phyloP scores from a whole-genome alignment of 2,888 invertebrate genomes.

The Nowickia ferox region DNA sequence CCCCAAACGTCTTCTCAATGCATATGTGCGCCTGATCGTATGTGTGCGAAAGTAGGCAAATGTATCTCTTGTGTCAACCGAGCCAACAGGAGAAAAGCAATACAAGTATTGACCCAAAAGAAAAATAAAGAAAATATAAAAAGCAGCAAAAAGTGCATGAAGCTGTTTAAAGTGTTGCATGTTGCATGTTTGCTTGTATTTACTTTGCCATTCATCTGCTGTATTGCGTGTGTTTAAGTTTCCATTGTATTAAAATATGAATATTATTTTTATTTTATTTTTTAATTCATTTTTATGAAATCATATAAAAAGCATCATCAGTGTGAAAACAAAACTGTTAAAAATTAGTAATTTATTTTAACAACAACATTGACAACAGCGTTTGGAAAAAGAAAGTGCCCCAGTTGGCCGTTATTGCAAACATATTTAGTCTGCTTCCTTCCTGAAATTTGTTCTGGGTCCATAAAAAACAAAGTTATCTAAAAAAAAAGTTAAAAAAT shows the following conservation, averaged over 20 bases:
- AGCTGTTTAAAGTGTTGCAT: slow-evolving; percentile 29
- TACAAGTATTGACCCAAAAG: slow-evolving; percentile 9
- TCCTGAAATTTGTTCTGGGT: neutral
- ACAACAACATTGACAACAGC: slow-evolving; percentile 12
- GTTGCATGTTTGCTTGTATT: neutral
- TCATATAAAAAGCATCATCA: slow-evolving; percentile 35
- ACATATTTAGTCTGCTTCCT: neutral
- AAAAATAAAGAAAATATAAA: neutral
- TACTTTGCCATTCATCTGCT: neutral
- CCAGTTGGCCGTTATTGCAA: neutral
- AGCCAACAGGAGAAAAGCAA: slow-evolving; percentile 33
- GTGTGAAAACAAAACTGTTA: slow-evolving; percentile 42
- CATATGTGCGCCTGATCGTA: neutral
- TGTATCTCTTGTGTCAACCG: neutral
- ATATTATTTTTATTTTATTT: slow-evolving; percentile 23
- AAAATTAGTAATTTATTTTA: slow-evolving; percentile 1
- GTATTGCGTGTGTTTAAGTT: neutral
- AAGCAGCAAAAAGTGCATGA: neutral
- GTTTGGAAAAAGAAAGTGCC: neutral
- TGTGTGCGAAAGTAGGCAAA: neutral
- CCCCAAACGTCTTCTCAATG: neutral
- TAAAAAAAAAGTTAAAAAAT: neutral
- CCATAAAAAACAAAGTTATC: neutral
- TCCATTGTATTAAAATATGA: slow-evolving; percentile 19
- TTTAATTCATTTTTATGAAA: slow-evolving; percentile 48